phyloP scores from a whole-genome alignment of 2,888 invertebrate genomes.

The Pinctada fucata region DNA sequence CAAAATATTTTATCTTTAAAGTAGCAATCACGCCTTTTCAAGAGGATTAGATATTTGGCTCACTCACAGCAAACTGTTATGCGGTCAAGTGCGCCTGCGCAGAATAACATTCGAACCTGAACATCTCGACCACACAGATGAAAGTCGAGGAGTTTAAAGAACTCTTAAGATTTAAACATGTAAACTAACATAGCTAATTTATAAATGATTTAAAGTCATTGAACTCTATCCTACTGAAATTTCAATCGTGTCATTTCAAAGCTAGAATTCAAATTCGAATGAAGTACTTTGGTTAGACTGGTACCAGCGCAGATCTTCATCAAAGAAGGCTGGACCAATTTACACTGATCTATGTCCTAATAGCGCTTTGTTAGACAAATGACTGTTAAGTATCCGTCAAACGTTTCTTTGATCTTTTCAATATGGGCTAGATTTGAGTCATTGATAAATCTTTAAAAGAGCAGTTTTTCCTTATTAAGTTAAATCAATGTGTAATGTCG shows the following conservation, averaged over 20 bases:
- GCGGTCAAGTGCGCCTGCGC: conserved; percentile 3
- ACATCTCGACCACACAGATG: neutral
- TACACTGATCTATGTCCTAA: conserved; percentile 31
- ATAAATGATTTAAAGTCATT: conserved; percentile 1
- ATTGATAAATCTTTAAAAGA: conserved; percentile 22
- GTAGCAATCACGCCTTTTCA: too few relatives aligned
- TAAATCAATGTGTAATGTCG: conserved; percentile 13
- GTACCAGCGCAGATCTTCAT: neutral
- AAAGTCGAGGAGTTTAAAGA: neutral
- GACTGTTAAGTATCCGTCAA: conserved; percentile 29
- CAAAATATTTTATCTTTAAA: too few relatives aligned
- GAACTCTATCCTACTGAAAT: neutral
- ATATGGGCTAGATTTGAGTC: conserved; percentile 22
- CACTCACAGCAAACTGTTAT: too few relatives aligned
- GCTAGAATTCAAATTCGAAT: neutral
- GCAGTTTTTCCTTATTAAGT: conserved; percentile 18
- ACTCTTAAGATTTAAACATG: neutral
- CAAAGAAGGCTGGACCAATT: conserved; percentile 13
- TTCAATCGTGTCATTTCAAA: neutral
- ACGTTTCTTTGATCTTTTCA: conserved; percentile 28
- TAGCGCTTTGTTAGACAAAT: conserved; percentile 28
- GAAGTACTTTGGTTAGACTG: conserved; percentile 1
- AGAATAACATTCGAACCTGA: neutral
- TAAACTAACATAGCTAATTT: neutral
- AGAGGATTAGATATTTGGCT: too few relatives aligned